These are phyloP conservation scores for Solea senegalensis DNA, from an alignment of 2,113 vertebrate species.

Conservation along the genomic window DNA sequence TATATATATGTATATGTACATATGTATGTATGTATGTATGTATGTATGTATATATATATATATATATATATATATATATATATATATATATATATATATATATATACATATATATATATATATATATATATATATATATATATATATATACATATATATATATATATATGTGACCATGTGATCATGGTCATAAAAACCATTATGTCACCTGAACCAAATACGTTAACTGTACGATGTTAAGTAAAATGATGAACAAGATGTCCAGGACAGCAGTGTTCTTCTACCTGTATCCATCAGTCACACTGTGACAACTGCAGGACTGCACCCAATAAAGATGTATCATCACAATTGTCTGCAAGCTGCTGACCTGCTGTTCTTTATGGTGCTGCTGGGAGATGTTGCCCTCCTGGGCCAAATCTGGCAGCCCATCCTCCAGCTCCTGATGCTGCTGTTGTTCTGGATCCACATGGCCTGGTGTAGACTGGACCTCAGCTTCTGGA, in stretches of 20 bases:
- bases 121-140: too few relatives aligned
- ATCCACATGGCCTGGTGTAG: slow-evolving; percentile 48
- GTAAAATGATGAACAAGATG: neutral
- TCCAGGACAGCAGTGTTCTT: neutral
- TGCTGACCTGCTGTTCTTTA: slow-evolving; percentile 59
- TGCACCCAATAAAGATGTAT: neutral
- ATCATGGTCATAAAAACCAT: too few relatives aligned
- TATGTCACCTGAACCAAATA: neutral
- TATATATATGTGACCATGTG: too few relatives aligned
- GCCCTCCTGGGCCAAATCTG: slow-evolving; percentile 45
- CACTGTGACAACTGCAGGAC: slow-evolving; percentile 4
- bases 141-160: too few relatives aligned
- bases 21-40: too few relatives aligned
- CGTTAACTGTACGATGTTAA: neutral
- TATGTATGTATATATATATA: too few relatives aligned
- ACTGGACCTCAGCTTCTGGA: slow-evolving; percentile 52
- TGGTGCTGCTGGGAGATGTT: slow-evolving; percentile 48
- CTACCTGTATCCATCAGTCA: neutral
- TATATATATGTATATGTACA: too few relatives aligned
- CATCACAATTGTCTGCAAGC: neutral
- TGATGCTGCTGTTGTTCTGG: slow-evolving; percentile 45
- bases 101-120: too few relatives aligned
- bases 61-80: too few relatives aligned
- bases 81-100: too few relatives aligned
- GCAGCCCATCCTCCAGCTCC: slow-evolving; percentile 40